Evolutionary conservation across 2,888 invertebrate genomes (phyloP), one percentile per base, ranked within the genome.

Genomic region (Drosophila incognita): DNA sequence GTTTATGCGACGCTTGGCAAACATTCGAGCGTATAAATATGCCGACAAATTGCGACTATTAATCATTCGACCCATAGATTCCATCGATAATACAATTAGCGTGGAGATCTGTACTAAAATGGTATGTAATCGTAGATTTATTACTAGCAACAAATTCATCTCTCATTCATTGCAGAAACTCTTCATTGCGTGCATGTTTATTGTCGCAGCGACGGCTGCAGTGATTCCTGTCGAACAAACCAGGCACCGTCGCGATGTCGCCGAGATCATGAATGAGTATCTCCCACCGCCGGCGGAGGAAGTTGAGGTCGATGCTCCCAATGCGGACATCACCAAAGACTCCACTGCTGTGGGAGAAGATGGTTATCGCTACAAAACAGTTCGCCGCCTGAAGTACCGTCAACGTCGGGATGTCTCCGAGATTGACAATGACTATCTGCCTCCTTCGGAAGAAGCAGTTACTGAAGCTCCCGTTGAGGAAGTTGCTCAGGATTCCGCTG

Each of bases 31-130:
- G 83, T 91, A 90, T 90, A 89, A 89, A 90, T 90, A 91, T 83
- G 76, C 79, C 78, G 77, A 82, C 81, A 87, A 87, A 85, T 87
- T 82, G 89, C 81, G 75, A 75, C 82, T 79, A 79, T 76, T 89
- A 87, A 91, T 90, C 90, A 91, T 90, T 90, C 90, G 85, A 79
- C 81, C 77, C 79, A 83, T 87, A 91, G 91, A 87, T 79, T 91
- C 89, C 91, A 91, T 75, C 85, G 78, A 76, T 76, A 85, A 70
- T 77, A 82, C 83, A 87, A 91, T 85, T 82, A 83, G 78, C 80
- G 59, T 71, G 80, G 83, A 85, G 76, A 90, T 87, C 85, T 89
- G 80, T 78, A 81, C 59, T 31, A 83, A 74, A 61, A 90, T 90
- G 89, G 89, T 91, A 76, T 63, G 82, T 82, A 68, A 53, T 51